Conservation (phyloP, 1,140 invertebrate genomes). For the Conus ventricosus region DNA sequence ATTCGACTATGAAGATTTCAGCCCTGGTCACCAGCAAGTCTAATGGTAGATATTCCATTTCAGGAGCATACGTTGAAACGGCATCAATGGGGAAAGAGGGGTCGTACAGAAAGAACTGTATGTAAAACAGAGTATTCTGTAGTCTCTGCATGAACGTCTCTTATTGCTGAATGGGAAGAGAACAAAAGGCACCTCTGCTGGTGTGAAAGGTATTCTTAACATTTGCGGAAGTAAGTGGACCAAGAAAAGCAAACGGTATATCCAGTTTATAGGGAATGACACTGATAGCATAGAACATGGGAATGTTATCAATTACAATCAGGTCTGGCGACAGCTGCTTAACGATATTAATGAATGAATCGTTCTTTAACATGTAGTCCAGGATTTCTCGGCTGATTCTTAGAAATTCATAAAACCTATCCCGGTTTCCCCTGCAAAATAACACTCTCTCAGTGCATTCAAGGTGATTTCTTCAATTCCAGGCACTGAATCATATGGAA, state of each 20-base stretch:
- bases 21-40: slow-evolving; percentile 8
- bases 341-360: not conserved
- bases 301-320: not conserved
- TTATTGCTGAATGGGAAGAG: not conserved
- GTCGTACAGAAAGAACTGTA: not conserved
- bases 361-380: too few relatives aligned
- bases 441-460: slow-evolving; percentile 3
- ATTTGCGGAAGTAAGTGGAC: too few relatives aligned
- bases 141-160: not conserved
- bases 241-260: not conserved
- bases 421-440: slow-evolving; percentile 6
- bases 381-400: too few relatives aligned
- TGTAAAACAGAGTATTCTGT: not conserved
- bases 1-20: slow-evolving; percentile 44
- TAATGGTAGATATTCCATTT: slow-evolving; percentile 20
- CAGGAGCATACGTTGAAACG: slow-evolving; percentile 31
- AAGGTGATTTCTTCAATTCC: slow-evolving; percentile 5
- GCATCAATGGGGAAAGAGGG: not conserved
- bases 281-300: not conserved
- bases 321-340: not conserved
- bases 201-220: not conserved
- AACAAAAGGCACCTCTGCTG: not conserved
- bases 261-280: not conserved
- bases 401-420: not conserved
- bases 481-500: slow-evolving; percentile 12